Evolutionary conservation across 2,113 vertebrate genomes (phyloP).

Genomic region (Antechinus flavipes): DNA sequence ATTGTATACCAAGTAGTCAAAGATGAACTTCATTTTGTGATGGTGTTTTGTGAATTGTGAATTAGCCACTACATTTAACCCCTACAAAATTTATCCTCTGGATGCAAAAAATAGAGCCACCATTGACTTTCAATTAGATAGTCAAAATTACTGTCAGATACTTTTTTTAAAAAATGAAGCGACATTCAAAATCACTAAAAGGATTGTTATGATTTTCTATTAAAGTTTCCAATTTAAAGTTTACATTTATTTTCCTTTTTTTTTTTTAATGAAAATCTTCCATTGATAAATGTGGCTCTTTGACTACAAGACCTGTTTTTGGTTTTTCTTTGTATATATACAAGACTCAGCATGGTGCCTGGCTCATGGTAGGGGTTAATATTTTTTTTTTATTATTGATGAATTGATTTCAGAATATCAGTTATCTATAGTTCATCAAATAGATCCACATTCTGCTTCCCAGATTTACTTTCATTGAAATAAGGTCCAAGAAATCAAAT

Average conservation of each 20-base stretch:
- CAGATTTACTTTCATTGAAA: background rate
- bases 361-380: background rate
- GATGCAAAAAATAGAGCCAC: background rate
- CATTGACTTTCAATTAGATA: conserved; percentile 43
- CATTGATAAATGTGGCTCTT: background rate
- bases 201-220: background rate
- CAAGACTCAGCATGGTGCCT: background rate
- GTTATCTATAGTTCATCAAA: background rate
- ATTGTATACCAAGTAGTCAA: background rate
- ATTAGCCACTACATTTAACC: background rate
- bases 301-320: background rate
- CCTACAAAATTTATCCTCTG: background rate
- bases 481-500: background rate
- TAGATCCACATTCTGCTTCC: background rate
- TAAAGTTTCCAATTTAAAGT: background rate
- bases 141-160: conserved; percentile 24
- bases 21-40: background rate
- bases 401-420: background rate
- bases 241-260: background rate
- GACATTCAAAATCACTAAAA: conserved; percentile 34
- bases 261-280: background rate
- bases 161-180: background rate
- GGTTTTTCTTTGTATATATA: background rate
- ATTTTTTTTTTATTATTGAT: background rate
- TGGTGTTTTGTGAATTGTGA: background rate